These are phyloP conservation scores for Brachyptera risi DNA, from an alignment of 2,888 invertebrate genomes.

Conservation along the genomic window DNA sequence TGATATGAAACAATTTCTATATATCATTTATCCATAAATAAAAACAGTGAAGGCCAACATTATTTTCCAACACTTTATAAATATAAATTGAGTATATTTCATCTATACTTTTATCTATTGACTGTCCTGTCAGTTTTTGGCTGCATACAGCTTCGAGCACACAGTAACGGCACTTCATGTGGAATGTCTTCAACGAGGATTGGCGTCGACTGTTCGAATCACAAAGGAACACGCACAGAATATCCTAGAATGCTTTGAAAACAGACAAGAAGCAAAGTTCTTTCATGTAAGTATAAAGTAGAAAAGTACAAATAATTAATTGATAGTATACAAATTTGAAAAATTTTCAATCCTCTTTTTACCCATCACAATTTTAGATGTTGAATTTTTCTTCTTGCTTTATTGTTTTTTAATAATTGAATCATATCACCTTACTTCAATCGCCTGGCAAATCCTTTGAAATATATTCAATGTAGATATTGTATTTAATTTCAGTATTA, in stretches of 20 bases:
- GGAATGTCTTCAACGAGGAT: constrained; percentile 17
- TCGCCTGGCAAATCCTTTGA: too few species aligned
- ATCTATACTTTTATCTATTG: background rate
- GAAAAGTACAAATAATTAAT: too few species aligned
- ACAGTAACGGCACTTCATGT: constrained; percentile 2
- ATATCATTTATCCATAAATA: too few species aligned
- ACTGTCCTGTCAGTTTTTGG: constrained; percentile 22
- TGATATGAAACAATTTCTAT: too few species aligned
- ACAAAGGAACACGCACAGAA: background rate
- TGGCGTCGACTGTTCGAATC: background rate
- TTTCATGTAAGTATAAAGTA: constrained; percentile 15
- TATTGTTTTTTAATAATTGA: too few species aligned
- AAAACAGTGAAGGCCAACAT: background rate
- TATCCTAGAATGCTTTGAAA: constrained; percentile 12
- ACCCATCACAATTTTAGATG: too few species aligned
- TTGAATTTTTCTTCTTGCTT: too few species aligned
- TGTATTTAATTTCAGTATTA: too few species aligned
- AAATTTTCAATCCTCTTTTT: too few species aligned
- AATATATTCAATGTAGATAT: too few species aligned
- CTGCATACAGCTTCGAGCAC: constrained; percentile 17
- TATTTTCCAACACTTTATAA: background rate
- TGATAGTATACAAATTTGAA: too few species aligned
- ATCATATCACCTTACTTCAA: too few species aligned
- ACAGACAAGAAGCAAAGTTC: constrained; percentile 5
- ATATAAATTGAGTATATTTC: background rate